phyloP scores from a whole-genome alignment of 2,113 vertebrate genomes.

The Salvelinus fontinalis region DNA sequence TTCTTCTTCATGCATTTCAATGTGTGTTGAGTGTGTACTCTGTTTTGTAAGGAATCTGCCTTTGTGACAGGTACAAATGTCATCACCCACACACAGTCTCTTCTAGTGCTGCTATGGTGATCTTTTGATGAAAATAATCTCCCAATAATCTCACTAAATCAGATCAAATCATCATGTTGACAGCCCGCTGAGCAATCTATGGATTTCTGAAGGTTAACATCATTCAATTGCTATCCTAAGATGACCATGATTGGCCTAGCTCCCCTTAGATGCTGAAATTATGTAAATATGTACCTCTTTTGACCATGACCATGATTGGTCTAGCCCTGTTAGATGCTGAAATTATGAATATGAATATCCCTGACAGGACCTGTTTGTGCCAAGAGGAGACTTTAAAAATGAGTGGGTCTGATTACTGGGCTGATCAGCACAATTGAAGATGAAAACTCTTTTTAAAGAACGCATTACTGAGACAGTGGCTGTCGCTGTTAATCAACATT shows the following conservation, averaged over 20 bases:
- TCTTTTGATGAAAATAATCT: conserved; percentile 18
- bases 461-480: conserved; percentile 29
- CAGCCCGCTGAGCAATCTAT: neutral
- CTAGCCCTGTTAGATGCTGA: neutral
- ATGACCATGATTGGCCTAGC: neutral
- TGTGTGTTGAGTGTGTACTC: conserved; percentile 35
- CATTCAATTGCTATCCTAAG: neutral
- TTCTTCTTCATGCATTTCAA: conserved; percentile 48
- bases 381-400: conserved; percentile 9
- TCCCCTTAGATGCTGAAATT: neutral
- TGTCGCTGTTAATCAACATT: conserved; percentile 52
- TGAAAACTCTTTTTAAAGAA: conserved; percentile 32
- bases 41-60: conserved; percentile 15
- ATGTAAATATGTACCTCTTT: neutral
- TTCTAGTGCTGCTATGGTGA: conserved; percentile 28
- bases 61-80: conserved; percentile 37
- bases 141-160: conserved; percentile 24
- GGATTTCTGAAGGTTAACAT: too few relatives aligned
- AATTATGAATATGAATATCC: neutral
- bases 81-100: conserved; percentile 22
- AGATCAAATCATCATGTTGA: conserved; percentile 2
- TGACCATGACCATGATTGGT: neutral
- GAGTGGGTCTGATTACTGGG: conserved; percentile 3
- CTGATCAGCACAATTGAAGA: conserved; percentile 7
- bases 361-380: neutral